phyloP scores from a whole-genome alignment of 2,113 vertebrate species.

The Corythaixoides concolor region DNA sequence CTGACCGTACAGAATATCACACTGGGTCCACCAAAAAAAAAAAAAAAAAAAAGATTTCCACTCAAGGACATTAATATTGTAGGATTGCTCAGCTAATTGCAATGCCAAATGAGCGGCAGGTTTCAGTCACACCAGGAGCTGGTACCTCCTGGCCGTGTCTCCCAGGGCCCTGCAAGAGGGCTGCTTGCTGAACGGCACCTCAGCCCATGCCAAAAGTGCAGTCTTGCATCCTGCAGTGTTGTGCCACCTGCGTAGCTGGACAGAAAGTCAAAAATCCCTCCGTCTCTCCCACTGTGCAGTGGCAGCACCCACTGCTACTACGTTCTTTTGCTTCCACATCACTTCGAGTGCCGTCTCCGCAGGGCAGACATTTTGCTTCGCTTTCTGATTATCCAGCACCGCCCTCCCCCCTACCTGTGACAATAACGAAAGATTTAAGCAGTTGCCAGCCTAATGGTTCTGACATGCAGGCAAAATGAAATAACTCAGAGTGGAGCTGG shows the following conservation, averaged over 20 bases:
- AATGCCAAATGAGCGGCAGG: accelerated
- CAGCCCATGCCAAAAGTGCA: neutral
- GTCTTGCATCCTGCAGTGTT: neutral
- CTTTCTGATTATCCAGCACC: neutral
- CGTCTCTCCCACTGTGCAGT: accelerated
- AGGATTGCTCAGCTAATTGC: neutral
- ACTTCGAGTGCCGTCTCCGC: neutral
- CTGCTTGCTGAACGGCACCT: neutral
- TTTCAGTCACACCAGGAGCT: neutral
- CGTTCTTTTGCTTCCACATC: neutral
- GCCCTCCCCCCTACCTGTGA: neutral
- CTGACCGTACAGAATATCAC: neutral
- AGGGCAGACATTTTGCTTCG: neutral
- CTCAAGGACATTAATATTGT: neutral
- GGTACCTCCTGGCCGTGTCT: accelerated
- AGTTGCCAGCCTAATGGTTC: slow-evolving; percentile 39
- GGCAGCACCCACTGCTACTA: neutral
- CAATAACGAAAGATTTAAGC: neutral
- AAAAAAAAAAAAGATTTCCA: neutral
- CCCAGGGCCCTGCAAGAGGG: neutral
- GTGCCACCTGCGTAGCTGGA: neutral
- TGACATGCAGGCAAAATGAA: slow-evolving; percentile 50
- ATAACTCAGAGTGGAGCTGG: slow-evolving; percentile 45
- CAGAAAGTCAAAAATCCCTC: neutral
- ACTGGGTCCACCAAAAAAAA: neutral